These are phyloP conservation scores for Adelges cooleyi DNA, from an alignment of 1,140 invertebrate species.

Conservation along the genomic window DNA sequence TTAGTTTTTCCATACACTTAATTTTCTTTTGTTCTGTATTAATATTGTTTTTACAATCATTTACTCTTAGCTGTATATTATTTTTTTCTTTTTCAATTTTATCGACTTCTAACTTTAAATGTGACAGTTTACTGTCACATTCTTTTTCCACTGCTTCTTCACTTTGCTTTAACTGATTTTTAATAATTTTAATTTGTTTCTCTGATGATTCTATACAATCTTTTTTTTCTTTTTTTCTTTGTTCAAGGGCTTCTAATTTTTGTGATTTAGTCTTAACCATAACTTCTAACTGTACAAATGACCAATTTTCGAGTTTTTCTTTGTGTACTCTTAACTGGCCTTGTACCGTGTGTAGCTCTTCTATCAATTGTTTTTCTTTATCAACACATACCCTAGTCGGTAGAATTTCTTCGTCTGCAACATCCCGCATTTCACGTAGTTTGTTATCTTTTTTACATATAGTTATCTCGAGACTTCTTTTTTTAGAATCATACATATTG, in stretches of 20 bases:
- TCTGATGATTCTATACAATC: no score
- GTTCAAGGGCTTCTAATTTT: neutral
- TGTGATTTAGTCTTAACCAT: neutral
- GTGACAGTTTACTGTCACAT: neutral
- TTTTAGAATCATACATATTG: conserved; percentile 91
- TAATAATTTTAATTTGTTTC: neutral
- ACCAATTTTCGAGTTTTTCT: neutral
- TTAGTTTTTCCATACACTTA: conserved; percentile 32
- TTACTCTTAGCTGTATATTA: neutral
- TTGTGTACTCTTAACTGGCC: neutral
- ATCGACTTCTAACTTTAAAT: neutral
- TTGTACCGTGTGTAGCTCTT: conserved; percentile 26
- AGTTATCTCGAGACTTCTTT: conserved; percentile 70
- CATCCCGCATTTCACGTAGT: conserved; percentile 71
- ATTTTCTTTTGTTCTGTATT: neutral
- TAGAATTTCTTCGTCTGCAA: conserved; percentile 40
- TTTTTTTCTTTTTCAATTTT: conserved; percentile 3
- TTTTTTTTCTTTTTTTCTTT: neutral
- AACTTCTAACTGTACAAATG: neutral
- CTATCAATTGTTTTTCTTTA: conserved; percentile 1
- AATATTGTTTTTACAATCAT: conserved; percentile 2
- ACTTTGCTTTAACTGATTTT: neutral
- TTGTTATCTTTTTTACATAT: conserved; percentile 92
- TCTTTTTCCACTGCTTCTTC: neutral
- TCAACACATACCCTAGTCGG: neutral